phyloP scores from a whole-genome alignment of 2,888 invertebrate genomes.

The Odontocolon sp. region DNA sequence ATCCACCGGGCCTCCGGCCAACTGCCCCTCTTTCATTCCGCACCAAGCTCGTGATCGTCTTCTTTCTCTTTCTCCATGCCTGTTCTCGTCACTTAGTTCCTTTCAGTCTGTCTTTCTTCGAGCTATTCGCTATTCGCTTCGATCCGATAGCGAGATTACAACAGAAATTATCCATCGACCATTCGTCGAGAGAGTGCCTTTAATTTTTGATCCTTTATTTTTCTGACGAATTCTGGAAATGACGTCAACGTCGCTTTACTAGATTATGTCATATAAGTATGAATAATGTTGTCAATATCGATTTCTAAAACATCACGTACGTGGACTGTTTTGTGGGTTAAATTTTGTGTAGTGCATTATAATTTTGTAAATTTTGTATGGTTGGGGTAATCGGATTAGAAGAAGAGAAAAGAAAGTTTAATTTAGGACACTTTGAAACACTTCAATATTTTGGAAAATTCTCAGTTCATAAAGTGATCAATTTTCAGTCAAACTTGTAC shows the following conservation, averaged over 20 bases:
- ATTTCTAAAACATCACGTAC: too few species aligned
- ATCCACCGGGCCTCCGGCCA: conserved; percentile 59
- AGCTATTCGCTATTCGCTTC: conserved; percentile 25
- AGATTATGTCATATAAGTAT: background rate
- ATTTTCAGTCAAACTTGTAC: too few species aligned
- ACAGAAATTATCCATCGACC: conserved; percentile 44
- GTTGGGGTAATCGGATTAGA: too few species aligned
- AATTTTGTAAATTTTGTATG: too few species aligned
- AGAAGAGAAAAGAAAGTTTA: too few species aligned
- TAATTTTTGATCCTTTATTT: background rate
- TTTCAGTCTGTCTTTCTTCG: conserved; percentile 9
- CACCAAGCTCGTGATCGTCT: conserved; percentile 26
- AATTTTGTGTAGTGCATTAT: too few species aligned
- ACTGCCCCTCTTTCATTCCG: conserved; percentile 43
- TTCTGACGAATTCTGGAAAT: background rate
- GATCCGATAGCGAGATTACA: conserved; percentile 46
- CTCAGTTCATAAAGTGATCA: too few species aligned
- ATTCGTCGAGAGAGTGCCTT: background rate
- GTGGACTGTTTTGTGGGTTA: too few species aligned
- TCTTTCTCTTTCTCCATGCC: conserved; percentile 8
- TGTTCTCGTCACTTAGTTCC: conserved; percentile 10
- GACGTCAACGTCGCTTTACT: background rate
- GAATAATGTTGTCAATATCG: too few species aligned
- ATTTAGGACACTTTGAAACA: too few species aligned
- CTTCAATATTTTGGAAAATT: too few species aligned